phyloP scores from a whole-genome alignment of 1,140 invertebrate species.

The Sweltsa coloradensis region DNA sequence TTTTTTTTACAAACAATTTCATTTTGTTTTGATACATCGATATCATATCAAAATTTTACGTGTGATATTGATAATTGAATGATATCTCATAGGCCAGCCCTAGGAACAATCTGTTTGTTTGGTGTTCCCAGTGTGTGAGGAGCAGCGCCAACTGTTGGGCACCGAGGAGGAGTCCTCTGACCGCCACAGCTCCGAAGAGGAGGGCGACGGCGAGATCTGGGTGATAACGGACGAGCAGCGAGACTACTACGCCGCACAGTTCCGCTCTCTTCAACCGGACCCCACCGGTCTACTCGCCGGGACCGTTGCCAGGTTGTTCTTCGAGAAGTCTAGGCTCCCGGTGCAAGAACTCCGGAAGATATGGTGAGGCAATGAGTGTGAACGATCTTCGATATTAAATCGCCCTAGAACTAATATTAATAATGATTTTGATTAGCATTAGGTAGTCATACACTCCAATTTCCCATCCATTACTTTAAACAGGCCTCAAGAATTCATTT shows the following conservation, averaged over 20 bases:
- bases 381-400: too few species aligned
- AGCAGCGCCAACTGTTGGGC: slow-evolving; percentile 65
- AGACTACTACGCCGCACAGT: slow-evolving; percentile 87
- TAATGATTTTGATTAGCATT: too few species aligned
- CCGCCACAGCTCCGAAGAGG: slow-evolving; percentile 69
- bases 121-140: slow-evolving; percentile 45
- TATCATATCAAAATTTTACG: too few species aligned
- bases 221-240: slow-evolving; percentile 80
- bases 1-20: too few species aligned
- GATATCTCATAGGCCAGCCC: too few species aligned
- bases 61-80: too few species aligned
- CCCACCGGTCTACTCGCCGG: slow-evolving; percentile 68
- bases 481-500: too few species aligned
- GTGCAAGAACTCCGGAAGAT: slow-evolving; percentile 85
- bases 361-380: slow-evolving; percentile 49
- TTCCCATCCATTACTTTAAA: too few species aligned
- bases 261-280: slow-evolving; percentile 76
- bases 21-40: too few species aligned
- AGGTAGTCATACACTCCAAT: too few species aligned
- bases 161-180: slow-evolving; percentile 83
- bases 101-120: too few species aligned
- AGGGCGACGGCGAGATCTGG: slow-evolving; percentile 54
- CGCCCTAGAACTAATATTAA: too few species aligned
- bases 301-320: slow-evolving; percentile 79
- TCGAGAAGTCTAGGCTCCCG: slow-evolving; percentile 90